Evolutionary conservation across 2,113 vertebrate species (phyloP).

Genomic region (Crotophaga sulcirostris): DNA sequence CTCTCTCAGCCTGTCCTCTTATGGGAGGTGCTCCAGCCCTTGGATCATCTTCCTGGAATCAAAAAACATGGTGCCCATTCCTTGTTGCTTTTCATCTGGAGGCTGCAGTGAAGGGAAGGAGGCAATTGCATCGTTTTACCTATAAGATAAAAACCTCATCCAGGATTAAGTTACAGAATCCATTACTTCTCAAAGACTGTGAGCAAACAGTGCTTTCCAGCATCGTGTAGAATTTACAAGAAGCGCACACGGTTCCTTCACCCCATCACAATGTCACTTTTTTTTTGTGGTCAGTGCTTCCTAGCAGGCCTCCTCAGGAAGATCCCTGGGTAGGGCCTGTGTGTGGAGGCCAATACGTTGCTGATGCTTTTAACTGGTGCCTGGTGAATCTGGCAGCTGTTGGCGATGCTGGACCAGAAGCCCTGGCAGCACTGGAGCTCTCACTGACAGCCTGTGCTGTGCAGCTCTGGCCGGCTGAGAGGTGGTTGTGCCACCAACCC

Average conservation of each 20-base stretch:
- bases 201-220: not conserved
- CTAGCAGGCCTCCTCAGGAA: not conserved
- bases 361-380: not conserved
- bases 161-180: not conserved
- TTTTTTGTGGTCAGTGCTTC: not conserved
- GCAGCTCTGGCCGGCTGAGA: not conserved
- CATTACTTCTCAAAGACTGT: not conserved
- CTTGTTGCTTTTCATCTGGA: not conserved
- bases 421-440: not conserved
- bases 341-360: not conserved
- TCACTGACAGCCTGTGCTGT: not conserved
- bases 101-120: not conserved
- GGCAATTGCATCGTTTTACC: not conserved
- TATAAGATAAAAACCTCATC: not conserved
- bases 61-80: not conserved
- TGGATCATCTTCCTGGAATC: too few species aligned
- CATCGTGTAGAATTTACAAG: not conserved
- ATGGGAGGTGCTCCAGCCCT: too few species aligned
- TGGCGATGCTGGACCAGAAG: fast-evolving
- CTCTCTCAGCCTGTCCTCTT: too few species aligned
- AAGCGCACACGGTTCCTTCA: not conserved
- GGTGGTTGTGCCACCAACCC: not conserved
- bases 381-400: fast-evolving
- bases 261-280: not conserved
- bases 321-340: not conserved